Evolutionary conservation across 2,888 invertebrate species (phyloP).

Genomic region (Theodoxus fluviatilis): DNA sequence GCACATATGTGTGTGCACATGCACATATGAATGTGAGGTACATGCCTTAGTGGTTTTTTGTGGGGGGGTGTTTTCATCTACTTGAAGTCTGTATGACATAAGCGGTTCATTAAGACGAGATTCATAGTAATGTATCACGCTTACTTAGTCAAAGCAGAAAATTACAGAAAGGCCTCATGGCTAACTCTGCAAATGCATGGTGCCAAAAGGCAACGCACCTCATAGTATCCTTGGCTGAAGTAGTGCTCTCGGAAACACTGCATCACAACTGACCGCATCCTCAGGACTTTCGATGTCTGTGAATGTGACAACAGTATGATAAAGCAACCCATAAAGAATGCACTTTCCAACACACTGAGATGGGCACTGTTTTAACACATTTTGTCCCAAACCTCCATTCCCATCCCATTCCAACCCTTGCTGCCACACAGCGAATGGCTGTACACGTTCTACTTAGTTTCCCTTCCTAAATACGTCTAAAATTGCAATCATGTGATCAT

Average conservation of each 20-base stretch:
- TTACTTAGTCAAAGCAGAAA: neutral
- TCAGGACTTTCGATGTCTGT: constrained; percentile 86
- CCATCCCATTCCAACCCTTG: no score
- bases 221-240: constrained; percentile 81
- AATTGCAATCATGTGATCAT: no score
- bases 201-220: constrained; percentile 66
- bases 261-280: constrained; percentile 81
- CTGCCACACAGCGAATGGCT: no score
- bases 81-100: neutral
- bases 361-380: neutral
- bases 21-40: no score
- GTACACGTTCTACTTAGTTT: no score
- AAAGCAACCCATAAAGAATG: no score
- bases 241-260: constrained; percentile 77
- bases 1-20: no score
- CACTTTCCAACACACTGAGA: neutral
- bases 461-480: no score
- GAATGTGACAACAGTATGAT: constrained; percentile 44
- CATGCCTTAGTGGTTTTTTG: no score
- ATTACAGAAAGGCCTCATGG: neutral
- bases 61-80: no score
- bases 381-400: neutral
- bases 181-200: neutral
- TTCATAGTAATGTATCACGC: neutral
- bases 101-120: neutral